Evolutionary conservation across 2,888 invertebrate species (phyloP).

Genomic region (Coecobrya sp.): DNA sequence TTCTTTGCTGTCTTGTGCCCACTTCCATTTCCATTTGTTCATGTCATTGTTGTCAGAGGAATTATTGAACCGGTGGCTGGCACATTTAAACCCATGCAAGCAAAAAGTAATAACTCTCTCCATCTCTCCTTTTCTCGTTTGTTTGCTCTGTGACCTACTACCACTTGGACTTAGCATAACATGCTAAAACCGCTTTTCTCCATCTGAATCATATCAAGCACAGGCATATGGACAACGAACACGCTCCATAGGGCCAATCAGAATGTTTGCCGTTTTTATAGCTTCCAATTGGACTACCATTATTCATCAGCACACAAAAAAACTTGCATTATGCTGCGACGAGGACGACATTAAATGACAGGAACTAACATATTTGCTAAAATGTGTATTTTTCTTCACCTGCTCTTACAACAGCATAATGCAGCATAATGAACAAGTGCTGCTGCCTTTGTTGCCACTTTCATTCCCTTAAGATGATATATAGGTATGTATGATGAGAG

Average conservation of each 20-base stretch:
- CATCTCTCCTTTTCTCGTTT: background rate
- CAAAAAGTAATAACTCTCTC: constrained; percentile 53
- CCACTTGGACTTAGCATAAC: background rate
- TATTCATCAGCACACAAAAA: constrained; percentile 20
- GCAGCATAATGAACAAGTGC: constrained; percentile 9
- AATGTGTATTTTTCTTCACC: constrained; percentile 37
- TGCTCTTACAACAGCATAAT: background rate
- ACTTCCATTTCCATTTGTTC: constrained; percentile 68
- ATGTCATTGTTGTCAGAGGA: constrained; percentile 65
- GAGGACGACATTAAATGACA: constrained; percentile 21
- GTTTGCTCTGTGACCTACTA: constrained; percentile 4
- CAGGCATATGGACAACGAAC: background rate
- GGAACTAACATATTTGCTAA: constrained; percentile 39
- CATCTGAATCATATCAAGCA: background rate
- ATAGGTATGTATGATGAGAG: constrained; percentile 1
- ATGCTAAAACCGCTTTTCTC: background rate
- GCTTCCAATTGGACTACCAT: constrained; percentile 26
- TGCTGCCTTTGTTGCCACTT: background rate
- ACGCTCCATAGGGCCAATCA: background rate
- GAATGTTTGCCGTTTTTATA: constrained; percentile 6
- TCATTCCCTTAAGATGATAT: background rate
- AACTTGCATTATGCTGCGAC: constrained; percentile 1
- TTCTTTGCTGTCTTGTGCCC: constrained; percentile 59
- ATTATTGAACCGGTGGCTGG: constrained; percentile 63
- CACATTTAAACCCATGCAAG: constrained; percentile 59